A percentile compares a stretch with the other conserved stretches of the same genome.
phyloP scores from a whole-genome alignment of 92 coral and sea anemone species.

The Epizoanthus stellaris region DNA sequence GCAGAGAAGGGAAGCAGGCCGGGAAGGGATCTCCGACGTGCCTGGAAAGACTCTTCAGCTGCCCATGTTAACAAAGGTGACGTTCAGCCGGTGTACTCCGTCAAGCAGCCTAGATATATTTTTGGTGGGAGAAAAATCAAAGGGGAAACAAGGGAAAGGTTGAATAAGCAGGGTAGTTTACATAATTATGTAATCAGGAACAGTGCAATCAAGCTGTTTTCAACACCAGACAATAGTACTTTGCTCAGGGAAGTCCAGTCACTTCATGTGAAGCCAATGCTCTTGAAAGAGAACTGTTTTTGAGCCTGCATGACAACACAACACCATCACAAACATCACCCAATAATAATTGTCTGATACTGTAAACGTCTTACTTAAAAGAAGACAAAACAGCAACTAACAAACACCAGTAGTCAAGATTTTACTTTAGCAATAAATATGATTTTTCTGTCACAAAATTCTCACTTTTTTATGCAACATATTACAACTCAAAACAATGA shows the following conservation, averaged over 20 bases:
- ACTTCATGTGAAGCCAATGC: not conserved
- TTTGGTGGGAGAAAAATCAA: slow-evolving; percentile 87
- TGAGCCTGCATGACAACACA: slow-evolving; percentile 22
- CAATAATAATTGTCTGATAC: not conserved
- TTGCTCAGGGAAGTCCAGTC: slow-evolving; percentile 30
- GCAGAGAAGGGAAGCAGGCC: slow-evolving; percentile 70
- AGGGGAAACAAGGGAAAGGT: slow-evolving; percentile 84
- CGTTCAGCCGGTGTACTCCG: slow-evolving; percentile 98
- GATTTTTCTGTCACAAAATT: not conserved
- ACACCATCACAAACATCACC: not conserved
- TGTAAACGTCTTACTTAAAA: slow-evolving; percentile 11
- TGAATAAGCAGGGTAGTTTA: slow-evolving; percentile 61
- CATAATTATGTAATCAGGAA: not conserved
- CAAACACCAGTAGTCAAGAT: not conserved
- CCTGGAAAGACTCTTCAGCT: slow-evolving; percentile 78
- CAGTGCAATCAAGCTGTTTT: slow-evolving; percentile 23
- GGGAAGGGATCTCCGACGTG: slow-evolving; percentile 71
- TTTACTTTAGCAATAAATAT: not conserved
- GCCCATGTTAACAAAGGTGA: slow-evolving; percentile 76
- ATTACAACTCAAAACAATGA: not conserved
- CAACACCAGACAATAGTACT: slow-evolving; percentile 28
- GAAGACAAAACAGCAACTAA: slow-evolving; percentile 37
- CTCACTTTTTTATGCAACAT: no score
- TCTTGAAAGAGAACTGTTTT: not conserved
- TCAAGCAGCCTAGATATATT: slow-evolving; percentile 86